A percentile compares a stretch with the other conserved stretches of the same genome.
phyloP scores from a whole-genome alignment of 2,888 invertebrate species.

The Portevinia maculata region DNA sequence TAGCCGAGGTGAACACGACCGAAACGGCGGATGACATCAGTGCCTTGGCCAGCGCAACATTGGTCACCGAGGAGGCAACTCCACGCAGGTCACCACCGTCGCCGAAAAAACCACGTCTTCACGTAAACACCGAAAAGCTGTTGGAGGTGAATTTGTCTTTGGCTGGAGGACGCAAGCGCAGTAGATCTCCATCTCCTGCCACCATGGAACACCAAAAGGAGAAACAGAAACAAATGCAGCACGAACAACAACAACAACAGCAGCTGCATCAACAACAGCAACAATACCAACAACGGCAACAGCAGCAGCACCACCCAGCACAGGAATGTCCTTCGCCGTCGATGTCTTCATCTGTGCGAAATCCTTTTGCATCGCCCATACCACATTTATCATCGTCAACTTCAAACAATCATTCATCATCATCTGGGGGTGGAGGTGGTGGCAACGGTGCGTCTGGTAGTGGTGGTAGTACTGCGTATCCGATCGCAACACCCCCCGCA shows the following conservation, averaged over 20 bases:
- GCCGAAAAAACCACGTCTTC: constrained; percentile 73
- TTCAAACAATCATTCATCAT: constrained; percentile 70
- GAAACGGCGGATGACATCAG: constrained; percentile 85
- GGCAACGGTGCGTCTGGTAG: constrained; percentile 78
- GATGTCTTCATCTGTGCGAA: constrained; percentile 78
- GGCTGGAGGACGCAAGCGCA: constrained; percentile 73
- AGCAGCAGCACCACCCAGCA: constrained; percentile 46
- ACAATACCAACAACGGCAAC: constrained; percentile 39
- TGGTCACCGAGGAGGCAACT: constrained; percentile 48
- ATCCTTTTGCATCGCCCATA: constrained; percentile 82
- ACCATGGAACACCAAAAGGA: constrained; percentile 52
- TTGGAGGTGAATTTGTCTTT: constrained; percentile 72
- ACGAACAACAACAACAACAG: constrained; percentile 45
- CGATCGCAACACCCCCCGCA: constrained; percentile 70
- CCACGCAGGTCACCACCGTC: constrained; percentile 70
- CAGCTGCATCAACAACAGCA: constrained; percentile 30
- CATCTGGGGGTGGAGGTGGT: constrained; percentile 79
- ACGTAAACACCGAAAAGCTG: constrained; percentile 70
- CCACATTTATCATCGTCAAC: constrained; percentile 74
- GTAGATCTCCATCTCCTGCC: constrained; percentile 68
- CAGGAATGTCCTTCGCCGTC: constrained; percentile 72
- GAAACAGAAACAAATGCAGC: constrained; percentile 73
- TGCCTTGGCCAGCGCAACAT: constrained; percentile 80
- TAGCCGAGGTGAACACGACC: constrained; percentile 89
- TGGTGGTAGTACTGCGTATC: constrained; percentile 69